Conservation (phyloP, 2,113 vertebrate genomes). For the Xiphophorus hellerii region DNA sequence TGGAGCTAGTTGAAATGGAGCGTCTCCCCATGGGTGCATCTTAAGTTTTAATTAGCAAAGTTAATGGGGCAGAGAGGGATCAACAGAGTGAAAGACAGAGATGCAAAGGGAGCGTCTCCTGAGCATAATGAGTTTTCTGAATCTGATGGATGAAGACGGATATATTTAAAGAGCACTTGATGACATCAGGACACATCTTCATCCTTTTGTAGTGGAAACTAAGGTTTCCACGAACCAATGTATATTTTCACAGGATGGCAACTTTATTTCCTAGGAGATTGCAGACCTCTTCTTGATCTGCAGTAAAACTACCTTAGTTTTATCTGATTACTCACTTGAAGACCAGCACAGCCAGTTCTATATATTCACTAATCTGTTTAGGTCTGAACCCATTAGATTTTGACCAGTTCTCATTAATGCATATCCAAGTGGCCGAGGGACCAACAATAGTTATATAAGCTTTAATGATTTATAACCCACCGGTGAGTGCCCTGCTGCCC, state of each 20-base stretch:
- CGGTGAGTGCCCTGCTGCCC: slow-evolving; percentile 15
- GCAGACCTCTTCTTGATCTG: slow-evolving; percentile 26
- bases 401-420: slow-evolving; percentile 39
- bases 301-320: slow-evolving; percentile 46
- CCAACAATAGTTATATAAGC: slow-evolving; percentile 37
- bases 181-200: not conserved
- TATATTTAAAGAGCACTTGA: slow-evolving; percentile 17
- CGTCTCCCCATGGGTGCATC: slow-evolving; percentile 44
- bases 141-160: slow-evolving; percentile 26
- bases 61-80: slow-evolving; percentile 61
- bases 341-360: slow-evolving; percentile 14
- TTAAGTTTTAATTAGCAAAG: slow-evolving; percentile 69
- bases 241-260: slow-evolving; percentile 7
- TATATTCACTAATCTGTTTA: slow-evolving; percentile 42
- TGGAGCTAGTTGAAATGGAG: slow-evolving; percentile 57
- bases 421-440: slow-evolving; percentile 13
- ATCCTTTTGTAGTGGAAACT: slow-evolving; percentile 34
- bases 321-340: slow-evolving; percentile 43
- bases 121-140: slow-evolving; percentile 33
- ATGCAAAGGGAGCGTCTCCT: slow-evolving; percentile 19
- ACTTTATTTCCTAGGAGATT: slow-evolving; percentile 6
- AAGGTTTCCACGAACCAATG: slow-evolving; percentile 12
- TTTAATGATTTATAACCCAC: slow-evolving; percentile 47
- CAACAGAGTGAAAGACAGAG: slow-evolving; percentile 30
- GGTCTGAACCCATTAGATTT: slow-evolving; percentile 23